Evolutionary conservation across 2,113 vertebrate species (phyloP).

Genomic region (Bettongia penicillata): DNA sequence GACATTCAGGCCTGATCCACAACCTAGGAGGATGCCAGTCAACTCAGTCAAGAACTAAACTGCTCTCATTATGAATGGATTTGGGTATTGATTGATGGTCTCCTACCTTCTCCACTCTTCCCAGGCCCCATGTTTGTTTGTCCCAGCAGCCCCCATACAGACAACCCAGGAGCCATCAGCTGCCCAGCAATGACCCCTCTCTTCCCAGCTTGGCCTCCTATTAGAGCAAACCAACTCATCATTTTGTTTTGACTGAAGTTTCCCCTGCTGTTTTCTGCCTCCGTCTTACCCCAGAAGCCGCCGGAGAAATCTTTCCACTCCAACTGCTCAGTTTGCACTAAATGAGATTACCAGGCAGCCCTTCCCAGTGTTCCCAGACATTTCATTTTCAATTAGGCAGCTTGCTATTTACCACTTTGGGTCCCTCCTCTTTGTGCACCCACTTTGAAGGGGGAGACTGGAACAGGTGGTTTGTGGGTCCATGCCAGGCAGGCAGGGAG

Average conservation of each 20-base stretch:
- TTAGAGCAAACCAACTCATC: constrained; percentile 56
- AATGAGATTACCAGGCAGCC: constrained; percentile 1
- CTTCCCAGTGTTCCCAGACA: background rate
- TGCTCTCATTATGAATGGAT: background rate
- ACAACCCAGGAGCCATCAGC: constrained; percentile 19
- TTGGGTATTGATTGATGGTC: background rate
- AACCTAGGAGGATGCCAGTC: rapidly evolving
- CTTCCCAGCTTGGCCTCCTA: constrained; percentile 49
- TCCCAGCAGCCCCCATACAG: constrained; percentile 6
- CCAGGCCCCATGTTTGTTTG: background rate
- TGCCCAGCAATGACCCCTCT: constrained; percentile 27
- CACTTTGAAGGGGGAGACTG: background rate
- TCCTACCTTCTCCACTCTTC: background rate
- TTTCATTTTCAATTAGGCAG: background rate
- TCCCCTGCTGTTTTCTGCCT: constrained; percentile 36
- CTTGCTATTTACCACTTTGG: background rate
- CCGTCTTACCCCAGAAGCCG: constrained; percentile 44
- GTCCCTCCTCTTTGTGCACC: background rate
- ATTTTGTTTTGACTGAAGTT: constrained; percentile 60
- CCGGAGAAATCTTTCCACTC: constrained; percentile 43
- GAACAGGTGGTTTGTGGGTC: background rate
- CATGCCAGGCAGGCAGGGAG: background rate
- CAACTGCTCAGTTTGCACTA: constrained; percentile 32
- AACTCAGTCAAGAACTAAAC: background rate
- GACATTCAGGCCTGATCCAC: background rate